Conservation (phyloP, 2,113 vertebrate genomes). For the Mesembrinibis cayennensis region DNA sequence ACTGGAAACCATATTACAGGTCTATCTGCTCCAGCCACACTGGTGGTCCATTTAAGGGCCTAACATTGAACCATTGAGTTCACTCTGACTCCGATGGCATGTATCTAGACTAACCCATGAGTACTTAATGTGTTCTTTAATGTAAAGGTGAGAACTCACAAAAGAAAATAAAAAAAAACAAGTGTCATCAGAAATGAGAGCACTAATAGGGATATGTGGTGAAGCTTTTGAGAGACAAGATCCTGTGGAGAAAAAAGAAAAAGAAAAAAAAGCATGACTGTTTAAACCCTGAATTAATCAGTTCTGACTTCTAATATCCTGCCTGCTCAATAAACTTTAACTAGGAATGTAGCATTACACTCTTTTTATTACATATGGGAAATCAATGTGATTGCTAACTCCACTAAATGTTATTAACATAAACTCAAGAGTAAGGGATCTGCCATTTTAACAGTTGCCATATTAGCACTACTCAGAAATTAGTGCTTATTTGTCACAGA, state of each 20-base stretch:
- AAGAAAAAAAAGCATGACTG: background rate
- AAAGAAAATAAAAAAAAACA: background rate
- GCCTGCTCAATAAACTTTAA: conserved; percentile 41
- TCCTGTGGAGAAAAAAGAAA: fast-evolving
- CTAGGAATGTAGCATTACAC: background rate
- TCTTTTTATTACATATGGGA: conserved; percentile 39
- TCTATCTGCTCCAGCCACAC: background rate
- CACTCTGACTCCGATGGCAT: fast-evolving
- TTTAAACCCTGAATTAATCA: conserved; percentile 31
- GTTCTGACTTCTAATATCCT: conserved; percentile 47
- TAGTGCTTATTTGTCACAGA: background rate
- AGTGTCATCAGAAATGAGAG: background rate
- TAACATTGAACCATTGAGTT: background rate
- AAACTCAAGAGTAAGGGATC: background rate
- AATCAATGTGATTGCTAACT: conserved; percentile 36
- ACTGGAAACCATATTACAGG: background rate
- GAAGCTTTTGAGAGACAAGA: background rate
- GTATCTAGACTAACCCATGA: background rate
- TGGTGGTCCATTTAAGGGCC: background rate
- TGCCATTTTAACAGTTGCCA: background rate
- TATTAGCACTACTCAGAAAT: conserved; percentile 9
- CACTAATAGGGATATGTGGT: background rate
- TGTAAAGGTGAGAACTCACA: background rate
- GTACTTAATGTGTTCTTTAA: background rate
- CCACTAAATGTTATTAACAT: conserved; percentile 5